Evolutionary conservation across 2,113 vertebrate species (phyloP).

Genomic region (Alligator mississippiensis): DNA sequence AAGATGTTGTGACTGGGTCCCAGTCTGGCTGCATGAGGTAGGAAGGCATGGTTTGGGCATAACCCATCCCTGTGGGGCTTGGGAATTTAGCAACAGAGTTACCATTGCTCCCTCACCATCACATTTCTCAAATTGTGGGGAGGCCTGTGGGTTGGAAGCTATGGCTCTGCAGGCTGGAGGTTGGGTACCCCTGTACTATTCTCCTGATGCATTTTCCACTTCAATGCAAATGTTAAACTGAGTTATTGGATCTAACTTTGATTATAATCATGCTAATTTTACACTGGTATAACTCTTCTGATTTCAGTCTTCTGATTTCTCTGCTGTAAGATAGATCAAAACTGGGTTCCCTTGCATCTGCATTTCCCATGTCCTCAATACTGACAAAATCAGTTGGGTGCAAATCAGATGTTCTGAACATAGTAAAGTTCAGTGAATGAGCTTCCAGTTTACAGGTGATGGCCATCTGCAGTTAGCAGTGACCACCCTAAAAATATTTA

Average conservation of each 20-base stretch:
- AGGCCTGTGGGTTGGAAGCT: no score
- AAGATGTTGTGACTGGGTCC: no score
- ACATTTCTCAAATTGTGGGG: no score
- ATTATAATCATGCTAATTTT: not conserved
- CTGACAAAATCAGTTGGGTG: not conserved
- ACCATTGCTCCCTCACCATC: no score
- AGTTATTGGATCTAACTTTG: not conserved
- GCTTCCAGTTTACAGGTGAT: constrained; percentile 21
- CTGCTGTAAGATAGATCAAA: constrained; percentile 1
- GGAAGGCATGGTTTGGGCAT: no score
- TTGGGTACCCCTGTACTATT: no score
- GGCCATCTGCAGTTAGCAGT: not conserved
- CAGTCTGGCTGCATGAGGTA: no score
- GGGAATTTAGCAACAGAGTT: no score
- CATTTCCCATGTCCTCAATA: not conserved
- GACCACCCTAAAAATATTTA: not conserved
- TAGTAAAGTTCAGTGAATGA: not conserved
- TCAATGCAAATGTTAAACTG: not conserved
- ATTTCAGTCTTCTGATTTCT: not conserved
- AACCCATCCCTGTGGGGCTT: no score
- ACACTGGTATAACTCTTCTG: not conserved
- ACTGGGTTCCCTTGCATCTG: not conserved
- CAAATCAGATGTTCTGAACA: not conserved
- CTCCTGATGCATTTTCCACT: no score
- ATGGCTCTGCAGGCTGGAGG: no score